Base-by-base conservation (phyloP, 2,797 vertebrate genomes). In the Esox masquinongy region DNA sequence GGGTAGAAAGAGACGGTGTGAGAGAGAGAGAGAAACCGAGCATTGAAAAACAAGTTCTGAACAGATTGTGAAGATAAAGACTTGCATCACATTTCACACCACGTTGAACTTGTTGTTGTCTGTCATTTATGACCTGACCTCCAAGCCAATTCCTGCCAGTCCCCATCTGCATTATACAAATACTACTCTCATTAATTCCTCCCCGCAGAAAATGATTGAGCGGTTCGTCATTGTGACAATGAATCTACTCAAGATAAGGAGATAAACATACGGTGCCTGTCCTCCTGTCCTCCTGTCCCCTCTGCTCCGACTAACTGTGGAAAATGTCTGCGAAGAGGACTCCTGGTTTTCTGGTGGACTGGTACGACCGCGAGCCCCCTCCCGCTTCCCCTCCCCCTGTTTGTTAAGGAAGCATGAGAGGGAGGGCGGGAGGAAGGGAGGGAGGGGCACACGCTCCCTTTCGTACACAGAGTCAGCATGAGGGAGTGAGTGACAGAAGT, bases 401-500 rank as follows among this genome's bases (percentile, higher is more conserved):
- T 83, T 87, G 85, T 81, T 85, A 84, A 87, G 84, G 88, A 92
- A 88, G 89, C 80, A 81, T 90, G 87, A 87, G 79, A 79, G 66
- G 39, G 64, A 61, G 17, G 34, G 56, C n/a, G 11, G 61, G 4
- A 16, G 61, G 26, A 19, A 74, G 64, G 39, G 26, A 34, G 51
- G 51, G 74, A 75, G 64, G 68, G 51, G 47, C 78, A 68, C 63
- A 59, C 36, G 16, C 36, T 12, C 39, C 47, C 66, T 61, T 53
- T 22, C 15, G 68, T 71, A 67, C 87, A 83, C 77, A n/a, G 31
- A 71, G 76, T 79, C 84, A 83, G 79, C 77, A 83, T 87, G 91
- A 88, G 86, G 88, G 87, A 92, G 83, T 87, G 91, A 88, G 86
- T 90, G 87, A 92, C 88, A 90, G 88, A 88, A 89, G 86, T 85